Percentiles rank a stretch among this genome's conserved stretches.
phyloP scores from a whole-genome alignment of 1,140 invertebrate species.

The Amphibalanus amphitrite region DNA sequence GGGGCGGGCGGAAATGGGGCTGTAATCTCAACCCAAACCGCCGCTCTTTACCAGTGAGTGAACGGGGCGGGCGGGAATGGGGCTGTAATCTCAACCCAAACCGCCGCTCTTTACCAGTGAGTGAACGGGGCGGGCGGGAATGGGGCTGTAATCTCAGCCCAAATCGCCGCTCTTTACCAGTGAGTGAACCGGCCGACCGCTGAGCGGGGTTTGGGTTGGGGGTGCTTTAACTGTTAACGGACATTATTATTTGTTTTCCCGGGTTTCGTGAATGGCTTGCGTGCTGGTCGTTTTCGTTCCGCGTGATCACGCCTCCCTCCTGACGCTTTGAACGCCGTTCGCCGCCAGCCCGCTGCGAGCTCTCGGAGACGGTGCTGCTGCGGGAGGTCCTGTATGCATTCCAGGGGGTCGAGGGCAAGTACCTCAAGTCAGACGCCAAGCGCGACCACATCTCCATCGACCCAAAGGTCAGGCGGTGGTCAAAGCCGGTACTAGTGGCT shows the following conservation, averaged over 20 bases:
- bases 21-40: not conserved
- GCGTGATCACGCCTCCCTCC: too few relatives aligned
- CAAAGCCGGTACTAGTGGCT: too few relatives aligned
- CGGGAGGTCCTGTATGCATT: constrained; percentile 63
- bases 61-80: too few relatives aligned
- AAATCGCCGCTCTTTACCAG: not conserved
- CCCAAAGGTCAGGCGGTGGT: constrained; percentile 27
- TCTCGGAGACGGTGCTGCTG: constrained; percentile 37
- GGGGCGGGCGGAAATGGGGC: too few relatives aligned
- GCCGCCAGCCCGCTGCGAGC: constrained; percentile 18
- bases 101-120: not conserved
- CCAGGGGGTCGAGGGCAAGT: constrained; percentile 60
- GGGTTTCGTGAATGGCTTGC: too few relatives aligned
- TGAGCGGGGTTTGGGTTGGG: too few relatives aligned
- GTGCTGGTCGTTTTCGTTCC: too few relatives aligned
- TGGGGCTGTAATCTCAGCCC: too few relatives aligned
- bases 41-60: not conserved
- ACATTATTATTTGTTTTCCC: too few relatives aligned
- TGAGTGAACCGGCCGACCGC: not conserved
- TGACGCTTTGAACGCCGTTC: too few relatives aligned
- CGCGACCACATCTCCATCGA: constrained; percentile 45
- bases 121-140: not conserved
- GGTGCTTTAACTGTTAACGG: too few relatives aligned
- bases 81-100: not conserved
- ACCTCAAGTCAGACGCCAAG: constrained; percentile 45